These are phyloP conservation scores for Orientallactaga sibirica DNA, from an alignment of 2,797 vertebrate species.

Conservation along the genomic window DNA sequence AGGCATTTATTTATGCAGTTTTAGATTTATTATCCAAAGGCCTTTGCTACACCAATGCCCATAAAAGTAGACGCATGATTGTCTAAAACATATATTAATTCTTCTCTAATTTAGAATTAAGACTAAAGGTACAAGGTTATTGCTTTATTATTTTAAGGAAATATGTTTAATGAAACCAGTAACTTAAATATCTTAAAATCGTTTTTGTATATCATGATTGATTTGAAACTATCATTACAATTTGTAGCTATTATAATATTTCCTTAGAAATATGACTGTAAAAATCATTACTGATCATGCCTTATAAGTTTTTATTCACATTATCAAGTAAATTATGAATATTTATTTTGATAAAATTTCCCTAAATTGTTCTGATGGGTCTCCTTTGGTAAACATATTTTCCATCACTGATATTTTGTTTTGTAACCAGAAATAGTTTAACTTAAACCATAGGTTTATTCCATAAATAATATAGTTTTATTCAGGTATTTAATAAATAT, in stretches of 20 bases:
- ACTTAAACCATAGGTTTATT: not conserved
- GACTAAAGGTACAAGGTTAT: not conserved
- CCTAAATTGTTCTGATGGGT: not conserved
- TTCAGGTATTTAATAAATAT: not conserved
- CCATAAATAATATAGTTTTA: not conserved
- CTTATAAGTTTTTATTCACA: not conserved
- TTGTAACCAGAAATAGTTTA: not conserved
- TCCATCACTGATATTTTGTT: not conserved
- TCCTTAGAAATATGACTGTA: not conserved
- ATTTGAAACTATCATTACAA: not conserved
- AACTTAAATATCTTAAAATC: not conserved
- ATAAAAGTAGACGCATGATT: not conserved
- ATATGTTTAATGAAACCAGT: not conserved
- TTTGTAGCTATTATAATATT: not conserved
- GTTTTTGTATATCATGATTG: not conserved
- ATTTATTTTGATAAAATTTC: not conserved
- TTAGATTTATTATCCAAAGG: not conserved
- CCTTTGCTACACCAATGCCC: not conserved
- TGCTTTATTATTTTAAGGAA: slow-evolving; percentile 18
- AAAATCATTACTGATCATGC: not conserved
- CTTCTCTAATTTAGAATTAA: not conserved
- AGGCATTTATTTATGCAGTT: not conserved
- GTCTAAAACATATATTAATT: not conserved
- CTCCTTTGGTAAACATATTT: not conserved
- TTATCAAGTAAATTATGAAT: not conserved